Evolutionary conservation across 2,888 invertebrate species (phyloP).

Genomic region (Drosophila picticornis): DNA sequence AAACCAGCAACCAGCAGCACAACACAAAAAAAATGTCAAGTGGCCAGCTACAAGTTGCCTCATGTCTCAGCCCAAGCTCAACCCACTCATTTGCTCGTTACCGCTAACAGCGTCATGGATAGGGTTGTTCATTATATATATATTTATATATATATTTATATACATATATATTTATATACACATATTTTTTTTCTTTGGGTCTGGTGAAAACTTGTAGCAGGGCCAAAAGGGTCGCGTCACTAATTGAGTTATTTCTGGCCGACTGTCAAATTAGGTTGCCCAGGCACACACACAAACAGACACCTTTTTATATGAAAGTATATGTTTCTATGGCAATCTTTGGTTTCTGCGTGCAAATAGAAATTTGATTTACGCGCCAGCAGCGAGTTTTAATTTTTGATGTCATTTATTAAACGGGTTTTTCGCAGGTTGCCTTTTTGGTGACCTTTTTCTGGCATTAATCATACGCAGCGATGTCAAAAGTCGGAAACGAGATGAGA

Average conservation of each 20-base stretch:
- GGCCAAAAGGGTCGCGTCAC: slow-evolving; percentile 49
- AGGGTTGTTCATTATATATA: slow-evolving; percentile 39
- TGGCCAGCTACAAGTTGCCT: slow-evolving; percentile 35
- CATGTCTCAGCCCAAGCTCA: slow-evolving; percentile 16
- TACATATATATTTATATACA: slow-evolving; percentile 6
- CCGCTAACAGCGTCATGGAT: slow-evolving; percentile 68
- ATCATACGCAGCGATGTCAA: slow-evolving; percentile 72
- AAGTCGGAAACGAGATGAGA: slow-evolving; percentile 56
- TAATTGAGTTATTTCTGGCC: slow-evolving; percentile 76
- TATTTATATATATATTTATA: background rate
- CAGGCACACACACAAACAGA: slow-evolving; percentile 5
- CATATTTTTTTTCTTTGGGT: slow-evolving; percentile 12
- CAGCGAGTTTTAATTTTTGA: slow-evolving; percentile 72
- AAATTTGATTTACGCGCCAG: slow-evolving; percentile 70
- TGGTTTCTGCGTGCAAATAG: slow-evolving; percentile 18
- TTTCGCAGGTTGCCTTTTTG: slow-evolving; percentile 23
- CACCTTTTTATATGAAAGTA: slow-evolving; percentile 2
- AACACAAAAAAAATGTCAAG: slow-evolving; percentile 35
- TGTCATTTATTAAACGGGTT: slow-evolving; percentile 74
- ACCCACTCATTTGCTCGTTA: slow-evolving; percentile 47
- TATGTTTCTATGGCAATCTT: slow-evolving; percentile 1
- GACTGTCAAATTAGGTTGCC: slow-evolving; percentile 75
- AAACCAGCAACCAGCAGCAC: background rate
- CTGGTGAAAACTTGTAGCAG: slow-evolving; percentile 8
- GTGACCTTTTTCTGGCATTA: slow-evolving; percentile 51